These are phyloP conservation scores for Spilosoma lubricipeda DNA, from an alignment of 2,888 invertebrate genomes.

Conservation along the genomic window DNA sequence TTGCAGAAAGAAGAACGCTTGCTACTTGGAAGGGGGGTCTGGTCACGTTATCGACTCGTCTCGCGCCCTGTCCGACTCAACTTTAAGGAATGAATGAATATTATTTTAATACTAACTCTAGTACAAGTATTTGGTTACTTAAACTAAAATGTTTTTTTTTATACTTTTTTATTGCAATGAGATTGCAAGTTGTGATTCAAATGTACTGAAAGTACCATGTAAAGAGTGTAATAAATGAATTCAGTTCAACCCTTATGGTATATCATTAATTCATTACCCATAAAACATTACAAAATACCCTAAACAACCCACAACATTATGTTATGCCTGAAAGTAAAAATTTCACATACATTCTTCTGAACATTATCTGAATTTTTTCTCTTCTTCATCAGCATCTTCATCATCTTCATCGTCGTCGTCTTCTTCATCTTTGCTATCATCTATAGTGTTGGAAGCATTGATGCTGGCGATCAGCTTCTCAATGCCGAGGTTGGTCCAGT, in stretches of 20 bases:
- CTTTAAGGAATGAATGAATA: slow-evolving; percentile 9
- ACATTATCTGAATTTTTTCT: slow-evolving; percentile 46
- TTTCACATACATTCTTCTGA: slow-evolving; percentile 13
- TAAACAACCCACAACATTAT: slow-evolving; percentile 23
- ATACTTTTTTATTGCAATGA: not conserved
- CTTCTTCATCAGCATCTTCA: slow-evolving; percentile 25
- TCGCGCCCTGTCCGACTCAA: not conserved
- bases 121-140: not conserved
- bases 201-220: not conserved
- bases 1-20: too few relatives aligned
- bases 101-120: not conserved
- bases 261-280: not conserved
- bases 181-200: not conserved
- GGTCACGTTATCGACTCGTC: not conserved
- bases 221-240: not conserved
- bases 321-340: slow-evolving; percentile 6
- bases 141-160: not conserved
- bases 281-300: slow-evolving; percentile 7
- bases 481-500: slow-evolving; percentile 93
- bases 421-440: slow-evolving; percentile 45
- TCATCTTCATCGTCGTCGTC: slow-evolving; percentile 36
- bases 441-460: slow-evolving; percentile 59
- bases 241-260: not conserved
- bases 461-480: slow-evolving; percentile 75
- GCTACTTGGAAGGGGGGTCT: too few relatives aligned